Percentiles rank a stretch among this genome's conserved stretches.
Conservation (phyloP, 2,113 vertebrate species). For the Trachemys scripta region DNA sequence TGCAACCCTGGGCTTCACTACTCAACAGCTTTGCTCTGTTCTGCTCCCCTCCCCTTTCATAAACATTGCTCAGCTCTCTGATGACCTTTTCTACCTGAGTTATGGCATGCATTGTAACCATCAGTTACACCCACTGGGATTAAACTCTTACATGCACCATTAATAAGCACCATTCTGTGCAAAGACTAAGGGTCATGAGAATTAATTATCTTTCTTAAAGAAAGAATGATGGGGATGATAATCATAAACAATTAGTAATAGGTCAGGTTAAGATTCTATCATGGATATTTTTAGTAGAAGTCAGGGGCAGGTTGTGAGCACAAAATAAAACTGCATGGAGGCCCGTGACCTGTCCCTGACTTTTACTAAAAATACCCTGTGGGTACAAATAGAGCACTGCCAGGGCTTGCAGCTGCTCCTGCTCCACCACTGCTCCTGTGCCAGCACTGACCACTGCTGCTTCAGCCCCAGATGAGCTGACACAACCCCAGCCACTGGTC, state of each 20-base stretch:
- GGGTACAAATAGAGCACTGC: background rate
- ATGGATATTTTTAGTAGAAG: no score
- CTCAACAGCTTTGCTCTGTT: background rate
- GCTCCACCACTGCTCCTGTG: no score
- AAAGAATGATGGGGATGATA: background rate
- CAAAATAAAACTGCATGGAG: no score
- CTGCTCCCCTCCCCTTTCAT: background rate
- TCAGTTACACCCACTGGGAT: background rate
- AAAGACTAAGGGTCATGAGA: background rate
- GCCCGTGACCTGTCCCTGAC: no score
- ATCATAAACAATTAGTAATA: background rate
- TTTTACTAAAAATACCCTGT: no score
- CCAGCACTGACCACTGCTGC: no score
- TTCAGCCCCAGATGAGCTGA: no score
- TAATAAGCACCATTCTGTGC: background rate
- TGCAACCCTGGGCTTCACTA: background rate
- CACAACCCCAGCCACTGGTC: no score
- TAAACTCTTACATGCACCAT: background rate
- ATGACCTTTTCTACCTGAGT: background rate
- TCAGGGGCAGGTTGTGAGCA: no score
- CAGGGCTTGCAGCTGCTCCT: background rate
- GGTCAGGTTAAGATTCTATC: background rate
- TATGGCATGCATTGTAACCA: background rate
- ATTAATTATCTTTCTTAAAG: background rate
- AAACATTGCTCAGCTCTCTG: background rate